Percentiles rank a stretch among this genome's conserved stretches.
Conservation (phyloP, 2,797 vertebrate genomes). For the Muscicapa comitata region DNA sequence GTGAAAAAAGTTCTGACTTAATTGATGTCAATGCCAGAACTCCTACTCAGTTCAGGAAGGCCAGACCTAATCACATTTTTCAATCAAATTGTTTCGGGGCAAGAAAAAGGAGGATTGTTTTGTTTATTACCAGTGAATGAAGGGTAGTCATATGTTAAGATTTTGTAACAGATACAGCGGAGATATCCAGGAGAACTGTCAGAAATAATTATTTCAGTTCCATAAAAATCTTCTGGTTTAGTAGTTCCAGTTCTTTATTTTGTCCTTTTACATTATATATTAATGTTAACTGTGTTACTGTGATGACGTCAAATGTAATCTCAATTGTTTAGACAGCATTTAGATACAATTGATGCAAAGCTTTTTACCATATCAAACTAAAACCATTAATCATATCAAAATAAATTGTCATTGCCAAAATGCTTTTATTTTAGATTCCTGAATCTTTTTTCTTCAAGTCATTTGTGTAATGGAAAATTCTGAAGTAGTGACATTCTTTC, state of each 20-base stretch:
- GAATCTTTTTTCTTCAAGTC: not conserved
- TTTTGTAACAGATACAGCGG: not conserved
- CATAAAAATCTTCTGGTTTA: not conserved
- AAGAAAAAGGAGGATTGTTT: not conserved
- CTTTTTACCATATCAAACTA: not conserved
- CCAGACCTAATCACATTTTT: not conserved
- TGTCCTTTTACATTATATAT: not conserved
- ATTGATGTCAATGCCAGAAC: not conserved
- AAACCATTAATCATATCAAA: not conserved
- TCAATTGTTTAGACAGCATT: not conserved
- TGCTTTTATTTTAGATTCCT: not conserved
- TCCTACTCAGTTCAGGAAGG: not conserved
- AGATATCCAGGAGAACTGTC: not conserved
- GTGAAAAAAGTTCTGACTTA: not conserved
- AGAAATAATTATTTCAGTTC: constrained; percentile 7
- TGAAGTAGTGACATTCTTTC: not conserved
- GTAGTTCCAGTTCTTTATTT: not conserved
- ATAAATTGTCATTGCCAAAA: constrained; percentile 2
- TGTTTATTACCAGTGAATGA: not conserved
- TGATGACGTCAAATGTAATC: not conserved
- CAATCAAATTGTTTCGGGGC: not conserved
- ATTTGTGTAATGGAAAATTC: not conserved
- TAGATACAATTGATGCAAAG: constrained; percentile 1
- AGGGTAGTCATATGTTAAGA: not conserved
- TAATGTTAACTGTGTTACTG: not conserved